Percentiles rank a stretch among this genome's conserved stretches.
These are phyloP conservation scores for Eurystomus gularis DNA, from an alignment of 2,113 vertebrate genomes.

Conservation along the genomic window DNA sequence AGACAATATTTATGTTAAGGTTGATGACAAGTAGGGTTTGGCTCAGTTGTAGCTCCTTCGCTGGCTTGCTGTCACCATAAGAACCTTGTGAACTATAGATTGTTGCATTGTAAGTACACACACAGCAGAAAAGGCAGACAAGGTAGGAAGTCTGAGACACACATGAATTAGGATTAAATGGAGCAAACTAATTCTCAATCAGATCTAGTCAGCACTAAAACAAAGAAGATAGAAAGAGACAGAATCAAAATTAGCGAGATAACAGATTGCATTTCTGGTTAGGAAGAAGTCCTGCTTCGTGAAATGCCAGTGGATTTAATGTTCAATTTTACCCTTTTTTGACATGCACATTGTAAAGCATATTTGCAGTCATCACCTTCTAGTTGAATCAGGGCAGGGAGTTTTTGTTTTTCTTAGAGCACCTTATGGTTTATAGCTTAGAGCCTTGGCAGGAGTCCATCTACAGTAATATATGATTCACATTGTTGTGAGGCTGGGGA, in stretches of 20 bases:
- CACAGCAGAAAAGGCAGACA: not conserved
- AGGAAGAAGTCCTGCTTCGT: not conserved
- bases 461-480: not conserved
- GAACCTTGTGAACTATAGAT: not conserved
- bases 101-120: not conserved
- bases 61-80: not conserved
- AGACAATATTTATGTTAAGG: not conserved
- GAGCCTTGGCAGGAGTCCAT: not conserved
- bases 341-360: not conserved
- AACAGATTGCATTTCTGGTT: conserved; percentile 21
- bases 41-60: not conserved
- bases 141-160: conserved; percentile 3
- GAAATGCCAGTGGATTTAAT: not conserved
- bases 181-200: conserved; percentile 49
- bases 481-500: not conserved
- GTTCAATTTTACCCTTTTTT: not conserved
- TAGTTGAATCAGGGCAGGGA: not conserved
- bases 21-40: not conserved
- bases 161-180: conserved; percentile 52
- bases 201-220: conserved; percentile 14
- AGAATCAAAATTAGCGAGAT: conserved; percentile 5
- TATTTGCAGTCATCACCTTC: not conserved
- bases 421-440: not conserved
- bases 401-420: not conserved
- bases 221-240: conserved; percentile 29